A percentile compares a stretch with the other conserved stretches of the same genome.
These are phyloP conservation scores for Myoxocephalus aenaeus DNA, from an alignment of 2,797 vertebrate genomes.

Conservation along the genomic window DNA sequence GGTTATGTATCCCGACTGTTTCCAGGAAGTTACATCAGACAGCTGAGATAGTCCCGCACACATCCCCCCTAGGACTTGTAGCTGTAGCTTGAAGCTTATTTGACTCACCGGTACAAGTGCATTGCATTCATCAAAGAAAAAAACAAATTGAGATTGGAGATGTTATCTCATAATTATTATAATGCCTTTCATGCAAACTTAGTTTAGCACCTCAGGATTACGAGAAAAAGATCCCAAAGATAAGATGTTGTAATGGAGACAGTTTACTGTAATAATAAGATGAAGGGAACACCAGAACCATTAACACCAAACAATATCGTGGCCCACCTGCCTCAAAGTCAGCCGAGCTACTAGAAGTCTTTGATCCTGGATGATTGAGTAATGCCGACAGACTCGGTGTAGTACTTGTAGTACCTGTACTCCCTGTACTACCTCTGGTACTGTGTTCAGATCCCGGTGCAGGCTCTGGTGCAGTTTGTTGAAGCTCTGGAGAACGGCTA, in stretches of 20 bases:
- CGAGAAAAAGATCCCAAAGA: not conserved
- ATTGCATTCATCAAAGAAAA: not conserved
- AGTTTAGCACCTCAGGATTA: not conserved
- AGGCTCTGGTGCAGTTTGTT: slow-evolving; percentile 79
- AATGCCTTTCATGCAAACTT: not conserved
- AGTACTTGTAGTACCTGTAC: not conserved
- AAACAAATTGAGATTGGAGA: not conserved
- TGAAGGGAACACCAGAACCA: not conserved
- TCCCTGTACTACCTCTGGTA: not conserved
- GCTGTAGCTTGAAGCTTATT: no score
- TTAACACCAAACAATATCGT: not conserved
- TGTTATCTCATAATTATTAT: not conserved
- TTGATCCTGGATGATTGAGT: not conserved
- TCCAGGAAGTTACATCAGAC: not conserved
- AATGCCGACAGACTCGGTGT: not conserved
- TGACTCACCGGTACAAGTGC: not conserved
- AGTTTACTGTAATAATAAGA: not conserved
- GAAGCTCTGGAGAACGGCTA: slow-evolving; percentile 86
- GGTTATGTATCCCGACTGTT: not conserved
- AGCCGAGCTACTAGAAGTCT: not conserved
- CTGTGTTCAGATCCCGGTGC: slow-evolving; percentile 90
- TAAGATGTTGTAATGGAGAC: not conserved
- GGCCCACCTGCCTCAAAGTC: not conserved
- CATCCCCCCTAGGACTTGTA: no score
- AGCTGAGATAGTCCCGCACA: not conserved